Evolutionary conservation across 2,888 invertebrate genomes (phyloP).

Genomic region (Papilio protenor): DNA sequence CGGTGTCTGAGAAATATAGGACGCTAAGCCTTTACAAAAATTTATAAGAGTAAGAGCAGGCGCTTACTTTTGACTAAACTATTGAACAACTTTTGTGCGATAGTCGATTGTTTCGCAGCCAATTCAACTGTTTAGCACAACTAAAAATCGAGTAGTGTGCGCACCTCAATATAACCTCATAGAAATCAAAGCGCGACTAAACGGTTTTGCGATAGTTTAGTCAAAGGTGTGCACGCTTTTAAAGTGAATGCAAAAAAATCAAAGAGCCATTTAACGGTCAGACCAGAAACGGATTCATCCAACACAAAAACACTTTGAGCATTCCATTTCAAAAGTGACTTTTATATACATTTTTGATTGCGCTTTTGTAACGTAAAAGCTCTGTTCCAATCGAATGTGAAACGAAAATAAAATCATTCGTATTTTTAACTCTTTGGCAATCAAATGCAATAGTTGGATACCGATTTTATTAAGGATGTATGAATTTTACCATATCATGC

Average conservation of each 20-base stretch:
- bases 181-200: no score
- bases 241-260: not conserved
- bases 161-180: no score
- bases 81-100: no score
- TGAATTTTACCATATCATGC: no score
- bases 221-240: no score
- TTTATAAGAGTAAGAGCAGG: no score
- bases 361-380: constrained; percentile 2
- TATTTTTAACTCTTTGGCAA: not conserved
- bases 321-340: not conserved
- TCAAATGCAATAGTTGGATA: not conserved
- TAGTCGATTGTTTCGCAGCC: no score
- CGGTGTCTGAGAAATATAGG: not conserved
- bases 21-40: not conserved
- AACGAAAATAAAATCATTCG: not conserved
- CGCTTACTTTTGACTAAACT: no score
- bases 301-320: not conserved
- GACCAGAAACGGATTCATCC: not conserved
- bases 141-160: no score
- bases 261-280: not conserved
- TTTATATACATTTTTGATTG: not conserved
- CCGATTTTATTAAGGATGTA: not conserved
- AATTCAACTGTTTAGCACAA: no score
- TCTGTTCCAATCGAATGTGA: not conserved
- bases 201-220: no score